Percentiles rank a stretch among this genome's conserved stretches.
These are phyloP conservation scores for Diadema setosum DNA, from an alignment of 35 echinoderm and acorn worm genomes.

Conservation along the genomic window DNA sequence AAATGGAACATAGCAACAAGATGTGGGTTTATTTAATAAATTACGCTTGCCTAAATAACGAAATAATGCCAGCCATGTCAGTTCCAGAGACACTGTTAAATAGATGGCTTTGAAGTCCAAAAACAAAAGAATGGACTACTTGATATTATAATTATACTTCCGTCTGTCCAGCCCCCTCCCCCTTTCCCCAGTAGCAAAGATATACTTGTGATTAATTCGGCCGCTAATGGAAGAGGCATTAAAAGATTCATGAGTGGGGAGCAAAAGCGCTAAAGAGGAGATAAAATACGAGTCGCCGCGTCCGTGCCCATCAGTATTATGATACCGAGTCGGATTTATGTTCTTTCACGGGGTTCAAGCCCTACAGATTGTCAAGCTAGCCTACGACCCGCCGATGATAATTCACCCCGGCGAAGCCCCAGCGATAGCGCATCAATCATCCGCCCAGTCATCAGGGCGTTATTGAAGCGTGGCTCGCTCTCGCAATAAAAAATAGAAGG, in stretches of 20 bases:
- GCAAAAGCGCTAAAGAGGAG: background rate
- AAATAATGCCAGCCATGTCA: too few relatives aligned
- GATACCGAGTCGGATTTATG: conserved; percentile 1
- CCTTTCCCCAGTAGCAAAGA: background rate
- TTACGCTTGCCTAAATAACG: too few relatives aligned
- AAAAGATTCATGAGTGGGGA: background rate
- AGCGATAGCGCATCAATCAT: background rate
- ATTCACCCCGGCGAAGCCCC: background rate
- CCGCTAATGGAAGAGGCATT: background rate
- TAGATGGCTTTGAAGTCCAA: too few relatives aligned
- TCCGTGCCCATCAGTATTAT: background rate
- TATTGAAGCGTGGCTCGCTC: background rate
- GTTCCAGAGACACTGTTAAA: too few relatives aligned
- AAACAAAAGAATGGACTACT: too few relatives aligned
- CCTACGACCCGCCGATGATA: background rate
- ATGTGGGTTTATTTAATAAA: too few relatives aligned
- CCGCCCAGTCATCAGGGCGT: background rate
- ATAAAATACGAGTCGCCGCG: background rate
- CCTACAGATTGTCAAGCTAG: background rate
- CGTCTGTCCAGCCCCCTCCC: background rate
- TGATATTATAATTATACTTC: too few relatives aligned
- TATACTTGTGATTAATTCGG: conserved; percentile 4
- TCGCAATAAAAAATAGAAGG: background rate
- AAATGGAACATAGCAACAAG: too few relatives aligned
- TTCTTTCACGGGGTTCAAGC: background rate